Evolutionary conservation across 1,140 invertebrate species (phyloP), one percentile per base, ranked within the genome.

Genomic region (Caenorhabditis latens): DNA sequence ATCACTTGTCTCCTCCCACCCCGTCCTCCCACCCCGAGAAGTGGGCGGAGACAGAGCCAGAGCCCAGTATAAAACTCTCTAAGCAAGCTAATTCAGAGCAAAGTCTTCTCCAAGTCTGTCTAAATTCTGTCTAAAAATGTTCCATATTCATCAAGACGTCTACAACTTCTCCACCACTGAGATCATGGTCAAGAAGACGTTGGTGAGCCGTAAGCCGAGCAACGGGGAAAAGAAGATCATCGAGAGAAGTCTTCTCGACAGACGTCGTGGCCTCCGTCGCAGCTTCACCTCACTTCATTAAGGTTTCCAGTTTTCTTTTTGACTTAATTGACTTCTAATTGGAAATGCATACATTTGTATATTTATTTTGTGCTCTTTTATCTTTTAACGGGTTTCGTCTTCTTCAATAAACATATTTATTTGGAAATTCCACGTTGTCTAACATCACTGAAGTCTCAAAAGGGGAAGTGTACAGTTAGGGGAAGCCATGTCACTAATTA

Each of bases 191-290:
- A 79, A 79, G 40, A 79, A 79, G 71, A 79, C 71, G 7, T 21
- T 79, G 71, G 0, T 79, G 43, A 79, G 9, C 71, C 43, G 71
- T 13, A 79, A 48, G 71, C 71, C 71, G 43, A 79, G 71, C 71
- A 79, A 79, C 14, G 71, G 71, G 0, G 71, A 79, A 46, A 84
- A 84, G 83, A 84, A 61, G 16, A 84, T 84, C 42, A 85, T 65
- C 19, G 50, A 85, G 61, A 43, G 67, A 14, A 63, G 61, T n/a
- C 21, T 63, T 43, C 16, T 67, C 50, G 61, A 53, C n/a, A 48
- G 50, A 67, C n/a, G 57, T 58, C 61, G 61, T 63, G 83, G 57
- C 32, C 58, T 63, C 83, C n/a, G 57, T n/a, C 13, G 83, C 3
- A 63, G 57, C 42, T 84, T 65, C 55, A 63, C 57, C 46, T 84